A percentile compares a stretch with the other conserved stretches of the same genome.
phyloP scores from a whole-genome alignment of 2,797 vertebrate genomes.

The Anguilla obscura region DNA sequence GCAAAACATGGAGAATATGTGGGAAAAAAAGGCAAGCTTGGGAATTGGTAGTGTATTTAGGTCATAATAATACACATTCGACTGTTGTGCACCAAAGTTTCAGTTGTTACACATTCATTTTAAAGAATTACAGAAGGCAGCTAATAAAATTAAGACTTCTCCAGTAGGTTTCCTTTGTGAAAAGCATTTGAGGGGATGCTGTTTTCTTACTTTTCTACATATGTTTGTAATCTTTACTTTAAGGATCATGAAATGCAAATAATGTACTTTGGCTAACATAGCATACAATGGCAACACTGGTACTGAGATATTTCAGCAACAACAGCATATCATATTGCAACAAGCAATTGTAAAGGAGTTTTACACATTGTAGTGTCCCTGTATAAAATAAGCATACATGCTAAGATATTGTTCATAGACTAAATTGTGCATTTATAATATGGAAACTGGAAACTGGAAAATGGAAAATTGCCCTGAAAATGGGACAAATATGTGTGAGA shows the following conservation, averaged over 20 bases:
- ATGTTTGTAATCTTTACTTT: not conserved
- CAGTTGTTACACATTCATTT: not conserved
- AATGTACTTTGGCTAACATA: not conserved
- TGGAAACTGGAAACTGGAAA: not conserved
- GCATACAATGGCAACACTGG: not conserved
- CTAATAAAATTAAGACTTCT: not conserved
- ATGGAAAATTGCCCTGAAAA: not conserved
- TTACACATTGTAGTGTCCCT: not conserved
- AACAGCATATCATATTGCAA: not conserved
- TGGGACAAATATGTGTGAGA: not conserved
- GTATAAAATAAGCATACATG: not conserved
- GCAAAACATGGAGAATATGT: not conserved
- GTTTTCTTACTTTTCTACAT: not conserved
- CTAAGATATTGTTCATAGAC: not conserved
- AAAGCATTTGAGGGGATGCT: not conserved
- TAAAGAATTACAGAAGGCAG: not conserved
- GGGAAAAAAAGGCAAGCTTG: not conserved
- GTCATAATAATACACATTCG: not conserved
- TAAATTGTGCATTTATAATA: not conserved
- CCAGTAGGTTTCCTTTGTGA: not conserved
- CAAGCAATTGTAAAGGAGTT: not conserved
- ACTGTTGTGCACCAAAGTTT: not conserved
- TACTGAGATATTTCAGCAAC: not conserved
- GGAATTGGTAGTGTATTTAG: not conserved
- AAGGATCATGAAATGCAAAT: not conserved